Base-by-base conservation (phyloP, 2,888 invertebrate genomes). In the Limnephilus marmoratus region DNA sequence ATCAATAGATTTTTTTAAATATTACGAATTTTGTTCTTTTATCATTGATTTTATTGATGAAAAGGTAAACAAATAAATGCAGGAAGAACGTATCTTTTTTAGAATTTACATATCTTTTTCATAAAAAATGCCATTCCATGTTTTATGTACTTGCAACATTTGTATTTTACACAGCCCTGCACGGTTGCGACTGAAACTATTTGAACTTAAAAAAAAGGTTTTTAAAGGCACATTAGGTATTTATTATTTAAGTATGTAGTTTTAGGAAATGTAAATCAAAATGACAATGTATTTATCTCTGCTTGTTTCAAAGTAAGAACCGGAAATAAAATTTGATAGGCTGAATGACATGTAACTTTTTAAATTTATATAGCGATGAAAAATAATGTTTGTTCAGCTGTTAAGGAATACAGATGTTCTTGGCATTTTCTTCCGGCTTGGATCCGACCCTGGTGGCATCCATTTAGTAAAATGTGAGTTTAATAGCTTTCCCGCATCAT, bases 401-500 rank as follows among this genome's bases (percentile, higher is more conserved):
- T 2, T 2, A 68, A 24, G 9, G 68, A 68, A n/a, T n/a, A 68
- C 68, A 68, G 68, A 68, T 68, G 68, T 68, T 68, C 68, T 18
- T 2, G 24, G 68, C n/a, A n/a, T 68, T 85, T 41, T 85, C 45
- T 34, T 31, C 29, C 37, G 0, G 24, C 37, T 24, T 86, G 29
- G 88, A 34, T 88, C 68, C 68, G 88, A 37, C 88, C 68, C 88
- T 88, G 88, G 68, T 18, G 88, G 29, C 37, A 68, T 88, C 88
- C 68, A 88, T 88, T 88, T 68, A 68, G 68, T 68, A 37, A 53
- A 45, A 86, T 86, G 83, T 37, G 45, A 86, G 45, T 37, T 68
- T 88, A 88, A 88, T 88, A 81, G 81, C 9, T 81, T n/a, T 45
- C 41, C 41, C 81, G 80, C 37, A 81, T 81, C 80, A 81, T 81